Evolutionary conservation across 2,888 invertebrate species (phyloP).

Genomic region (Drosophila mulleri): DNA sequence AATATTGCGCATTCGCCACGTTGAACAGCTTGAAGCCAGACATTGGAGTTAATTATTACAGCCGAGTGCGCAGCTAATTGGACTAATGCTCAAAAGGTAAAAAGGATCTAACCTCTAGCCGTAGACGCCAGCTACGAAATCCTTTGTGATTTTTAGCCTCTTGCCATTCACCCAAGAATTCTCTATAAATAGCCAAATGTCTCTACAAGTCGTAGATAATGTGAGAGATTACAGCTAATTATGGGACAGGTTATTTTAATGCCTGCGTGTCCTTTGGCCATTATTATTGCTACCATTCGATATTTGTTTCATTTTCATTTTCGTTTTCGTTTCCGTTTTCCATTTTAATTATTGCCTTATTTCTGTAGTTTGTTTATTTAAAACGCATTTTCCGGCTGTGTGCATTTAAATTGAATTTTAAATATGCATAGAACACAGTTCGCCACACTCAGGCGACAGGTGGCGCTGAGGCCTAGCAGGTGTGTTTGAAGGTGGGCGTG

Average conservation of each 20-base stretch:
- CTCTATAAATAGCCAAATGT: neutral
- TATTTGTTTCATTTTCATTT: neutral
- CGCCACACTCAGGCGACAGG: neutral
- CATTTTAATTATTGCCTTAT: slow-evolving; percentile 14
- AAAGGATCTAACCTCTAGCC: slow-evolving; percentile 15
- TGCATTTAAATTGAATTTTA: slow-evolving; percentile 77
- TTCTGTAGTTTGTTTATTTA: slow-evolving; percentile 24
- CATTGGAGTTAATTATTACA: slow-evolving; percentile 64
- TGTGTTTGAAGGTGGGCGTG: slow-evolving; percentile 14
- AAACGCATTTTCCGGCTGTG: slow-evolving; percentile 58
- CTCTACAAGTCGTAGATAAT: neutral
- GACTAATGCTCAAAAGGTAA: slow-evolving; percentile 18
- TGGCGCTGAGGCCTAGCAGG: slow-evolving; percentile 9
- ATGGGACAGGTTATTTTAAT: slow-evolving; percentile 5
- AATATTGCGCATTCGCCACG: slow-evolving; percentile 73
- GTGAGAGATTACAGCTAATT: slow-evolving; percentile 7
- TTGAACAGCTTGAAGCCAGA: slow-evolving; percentile 48
- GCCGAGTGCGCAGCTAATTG: slow-evolving; percentile 68
- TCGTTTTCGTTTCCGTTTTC: slow-evolving; percentile 1
- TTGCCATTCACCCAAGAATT: neutral
- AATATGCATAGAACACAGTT: slow-evolving; percentile 60
- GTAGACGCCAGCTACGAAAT: slow-evolving; percentile 1
- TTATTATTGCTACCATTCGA: slow-evolving; percentile 6
- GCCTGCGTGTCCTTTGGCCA: slow-evolving; percentile 2
- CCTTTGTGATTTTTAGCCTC: slow-evolving; percentile 27